Evolutionary conservation across 2,888 invertebrate species (phyloP).

Genomic region (Cheiracanthium punctorium): DNA sequence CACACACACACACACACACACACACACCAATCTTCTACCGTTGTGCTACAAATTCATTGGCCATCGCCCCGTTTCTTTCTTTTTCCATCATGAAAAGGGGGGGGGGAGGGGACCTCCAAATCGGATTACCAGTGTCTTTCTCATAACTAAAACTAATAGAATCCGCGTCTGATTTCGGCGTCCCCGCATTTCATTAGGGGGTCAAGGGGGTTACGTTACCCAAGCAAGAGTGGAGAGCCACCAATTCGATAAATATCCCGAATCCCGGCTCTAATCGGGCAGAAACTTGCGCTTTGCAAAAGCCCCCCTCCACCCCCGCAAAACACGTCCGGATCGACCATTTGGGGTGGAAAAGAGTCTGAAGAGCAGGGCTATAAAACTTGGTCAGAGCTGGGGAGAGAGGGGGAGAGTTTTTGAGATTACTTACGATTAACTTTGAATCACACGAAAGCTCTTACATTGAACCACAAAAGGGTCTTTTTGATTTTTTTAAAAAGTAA

Average conservation of each 20-base stretch:
- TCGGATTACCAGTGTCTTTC: conserved; percentile 43
- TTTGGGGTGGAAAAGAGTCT: background rate
- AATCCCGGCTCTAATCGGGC: conserved; percentile 56
- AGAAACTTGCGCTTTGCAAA: conserved; percentile 59
- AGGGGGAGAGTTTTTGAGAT: no score
- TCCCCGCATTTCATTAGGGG: conserved; percentile 60
- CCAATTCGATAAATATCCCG: conserved; percentile 64
- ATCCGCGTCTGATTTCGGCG: conserved; percentile 57
- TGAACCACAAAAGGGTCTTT: no score
- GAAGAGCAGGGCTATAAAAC: no score
- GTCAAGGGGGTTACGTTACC: conserved; percentile 36
- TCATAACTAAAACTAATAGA: conserved; percentile 68
- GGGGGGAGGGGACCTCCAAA: background rate
- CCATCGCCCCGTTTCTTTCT: background rate
- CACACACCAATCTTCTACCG: background rate
- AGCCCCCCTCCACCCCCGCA: conserved; percentile 7
- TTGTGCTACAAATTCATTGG: conserved; percentile 14
- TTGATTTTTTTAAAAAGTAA: no score
- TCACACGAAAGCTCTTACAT: no score
- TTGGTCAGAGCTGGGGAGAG: no score
- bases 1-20: background rate
- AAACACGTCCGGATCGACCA: conserved; percentile 18
- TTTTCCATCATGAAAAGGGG: background rate
- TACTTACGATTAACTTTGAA: no score
- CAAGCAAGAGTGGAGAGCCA: conserved; percentile 28